Evolutionary conservation across 2,113 vertebrate species (phyloP).

Genomic region (Danionella cerebrum): DNA sequence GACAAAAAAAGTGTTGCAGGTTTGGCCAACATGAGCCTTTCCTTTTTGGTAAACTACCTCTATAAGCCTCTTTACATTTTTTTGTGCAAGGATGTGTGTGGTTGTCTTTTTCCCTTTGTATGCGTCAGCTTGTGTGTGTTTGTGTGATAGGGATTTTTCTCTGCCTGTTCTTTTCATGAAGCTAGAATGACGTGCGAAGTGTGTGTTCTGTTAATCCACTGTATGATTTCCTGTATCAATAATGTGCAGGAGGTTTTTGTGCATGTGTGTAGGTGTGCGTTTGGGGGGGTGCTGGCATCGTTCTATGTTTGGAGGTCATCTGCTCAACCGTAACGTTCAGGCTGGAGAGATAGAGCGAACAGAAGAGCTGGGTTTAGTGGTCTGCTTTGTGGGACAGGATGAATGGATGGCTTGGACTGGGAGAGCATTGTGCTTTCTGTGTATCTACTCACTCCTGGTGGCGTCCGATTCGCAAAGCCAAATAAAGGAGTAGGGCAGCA

Average conservation of each 20-base stretch:
- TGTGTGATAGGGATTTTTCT: neutral
- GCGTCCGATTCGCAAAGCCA: slow-evolving; percentile 48
- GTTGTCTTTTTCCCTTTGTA: neutral
- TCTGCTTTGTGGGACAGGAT: slow-evolving; percentile 48
- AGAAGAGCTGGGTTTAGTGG: slow-evolving; percentile 30
- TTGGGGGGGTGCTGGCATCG: slow-evolving; percentile 54
- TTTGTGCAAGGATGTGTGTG: slow-evolving; percentile 2
- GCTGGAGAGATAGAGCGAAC: neutral
- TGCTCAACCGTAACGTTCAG: slow-evolving; percentile 42
- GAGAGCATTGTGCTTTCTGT: slow-evolving; percentile 51
- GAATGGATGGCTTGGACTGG: slow-evolving; percentile 40
- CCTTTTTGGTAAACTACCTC: neutral
- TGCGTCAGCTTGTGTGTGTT: slow-evolving; percentile 1
- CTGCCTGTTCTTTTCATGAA: slow-evolving; percentile 19
- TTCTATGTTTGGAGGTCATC: slow-evolving; percentile 41
- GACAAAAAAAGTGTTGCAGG: neutral
- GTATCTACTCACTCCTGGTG: slow-evolving; percentile 53
- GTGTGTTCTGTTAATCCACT: slow-evolving; percentile 26
- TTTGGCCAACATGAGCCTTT: neutral
- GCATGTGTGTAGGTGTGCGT: slow-evolving; percentile 26
- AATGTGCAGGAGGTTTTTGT: slow-evolving; percentile 13
- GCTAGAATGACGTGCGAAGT: slow-evolving; percentile 15
- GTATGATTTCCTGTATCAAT: slow-evolving; percentile 14
- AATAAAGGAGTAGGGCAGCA: slow-evolving; percentile 39
- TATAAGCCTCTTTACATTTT: neutral